Conservation (phyloP, 2,113 vertebrate species). For the Carassius carassius region DNA sequence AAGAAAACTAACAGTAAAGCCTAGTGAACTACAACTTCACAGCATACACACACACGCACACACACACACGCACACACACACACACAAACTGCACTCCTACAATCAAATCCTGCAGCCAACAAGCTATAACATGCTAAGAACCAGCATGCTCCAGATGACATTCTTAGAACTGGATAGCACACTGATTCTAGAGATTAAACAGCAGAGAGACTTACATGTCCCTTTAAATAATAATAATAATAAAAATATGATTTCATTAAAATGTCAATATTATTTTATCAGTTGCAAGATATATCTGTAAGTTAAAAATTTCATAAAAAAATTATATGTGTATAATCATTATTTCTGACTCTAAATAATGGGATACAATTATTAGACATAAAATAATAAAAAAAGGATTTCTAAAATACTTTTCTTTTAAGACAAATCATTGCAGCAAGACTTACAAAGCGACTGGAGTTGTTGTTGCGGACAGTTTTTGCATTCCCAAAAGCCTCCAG, state of each 20-base stretch:
- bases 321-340: too few relatives aligned
- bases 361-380: too few relatives aligned
- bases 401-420: not conserved
- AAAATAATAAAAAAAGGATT: too few relatives aligned
- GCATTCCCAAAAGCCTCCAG: constrained; percentile 96
- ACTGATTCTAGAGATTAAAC: not conserved
- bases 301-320: not conserved
- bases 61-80: not conserved
- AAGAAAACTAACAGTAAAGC: not conserved
- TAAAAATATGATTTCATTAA: not conserved
- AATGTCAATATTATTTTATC: not conserved
- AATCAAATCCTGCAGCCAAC: constrained; percentile 6
- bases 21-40: not conserved
- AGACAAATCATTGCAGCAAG: not conserved
- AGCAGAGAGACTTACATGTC: not conserved
- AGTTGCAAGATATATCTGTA: not conserved
- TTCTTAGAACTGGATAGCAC: constrained; percentile 34
- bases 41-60: constrained; percentile 15
- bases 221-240: not conserved
- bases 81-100: not conserved
- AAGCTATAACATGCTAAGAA: constrained; percentile 40
- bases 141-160: constrained; percentile 27
- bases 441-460: constrained; percentile 96
- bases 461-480: constrained; percentile 95
- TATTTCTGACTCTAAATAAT: not conserved